Conservation (phyloP, 2,797 vertebrate species). For the Eleutherodactylus coqui region DNA sequence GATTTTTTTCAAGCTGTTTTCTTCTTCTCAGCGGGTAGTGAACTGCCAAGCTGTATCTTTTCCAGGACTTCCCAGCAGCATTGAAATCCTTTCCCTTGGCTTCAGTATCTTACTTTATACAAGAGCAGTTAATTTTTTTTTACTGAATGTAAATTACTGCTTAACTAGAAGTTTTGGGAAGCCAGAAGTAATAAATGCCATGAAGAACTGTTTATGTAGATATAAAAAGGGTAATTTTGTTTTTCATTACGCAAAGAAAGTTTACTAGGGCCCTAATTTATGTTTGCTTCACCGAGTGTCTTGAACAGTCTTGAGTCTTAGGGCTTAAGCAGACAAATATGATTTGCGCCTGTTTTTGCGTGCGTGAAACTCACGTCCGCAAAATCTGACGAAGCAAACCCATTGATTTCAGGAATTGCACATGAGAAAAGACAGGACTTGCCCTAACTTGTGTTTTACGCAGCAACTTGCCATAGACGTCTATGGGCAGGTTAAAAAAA, state of each 20-base stretch:
- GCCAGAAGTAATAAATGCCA: background rate
- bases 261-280: background rate
- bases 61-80: background rate
- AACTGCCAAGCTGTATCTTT: too few species aligned
- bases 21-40: too few species aligned
- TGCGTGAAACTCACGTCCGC: too few species aligned
- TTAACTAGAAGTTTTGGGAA: background rate
- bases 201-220: background rate
- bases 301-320: background rate
- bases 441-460: too few species aligned
- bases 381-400: too few species aligned
- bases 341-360: too few species aligned
- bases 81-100: background rate
- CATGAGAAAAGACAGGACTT: too few species aligned
- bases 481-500: too few species aligned
- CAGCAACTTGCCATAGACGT: too few species aligned
- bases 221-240: conserved; percentile 2
- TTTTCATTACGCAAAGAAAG: background rate
- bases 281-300: background rate
- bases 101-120: background rate
- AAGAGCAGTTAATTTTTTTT: background rate
- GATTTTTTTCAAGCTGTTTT: too few species aligned
- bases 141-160: background rate
- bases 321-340: too few species aligned
- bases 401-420: too few species aligned